A percentile compares a stretch with the other conserved stretches of the same genome.
These are phyloP conservation scores for Dipodomys merriami DNA, from an alignment of 2,113 vertebrate species.

Conservation along the genomic window DNA sequence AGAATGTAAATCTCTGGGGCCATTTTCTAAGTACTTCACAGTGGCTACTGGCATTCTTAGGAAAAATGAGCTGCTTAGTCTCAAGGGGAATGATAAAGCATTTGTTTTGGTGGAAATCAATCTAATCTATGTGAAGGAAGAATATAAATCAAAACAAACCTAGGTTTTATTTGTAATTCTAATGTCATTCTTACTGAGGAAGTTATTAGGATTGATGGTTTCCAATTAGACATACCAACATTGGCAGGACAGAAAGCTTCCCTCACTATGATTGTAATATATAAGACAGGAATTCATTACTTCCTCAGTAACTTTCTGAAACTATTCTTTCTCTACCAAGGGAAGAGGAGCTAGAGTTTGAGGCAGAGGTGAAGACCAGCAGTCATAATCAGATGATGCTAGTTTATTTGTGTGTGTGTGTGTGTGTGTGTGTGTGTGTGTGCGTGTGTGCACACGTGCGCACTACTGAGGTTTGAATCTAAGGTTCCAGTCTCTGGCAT, in stretches of 20 bases:
- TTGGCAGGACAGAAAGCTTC: neutral
- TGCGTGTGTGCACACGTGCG: too few relatives aligned
- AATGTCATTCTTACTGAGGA: constrained; percentile 4
- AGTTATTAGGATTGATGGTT: neutral
- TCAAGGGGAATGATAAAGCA: neutral
- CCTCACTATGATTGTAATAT: neutral
- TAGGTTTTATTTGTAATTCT: constrained; percentile 20
- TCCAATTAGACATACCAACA: constrained; percentile 7
- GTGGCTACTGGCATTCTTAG: constrained; percentile 1
- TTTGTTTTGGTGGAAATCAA: neutral
- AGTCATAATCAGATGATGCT: too few relatives aligned
- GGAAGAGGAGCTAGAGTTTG: neutral
- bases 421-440: too few relatives aligned
- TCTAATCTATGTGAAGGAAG: neutral
- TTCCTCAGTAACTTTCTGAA: neutral
- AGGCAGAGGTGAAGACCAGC: neutral
- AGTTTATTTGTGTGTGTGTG: too few relatives aligned
- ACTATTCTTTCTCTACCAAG: neutral
- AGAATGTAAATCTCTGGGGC: neutral
- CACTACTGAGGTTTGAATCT: too few relatives aligned
- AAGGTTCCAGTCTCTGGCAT: too few relatives aligned
- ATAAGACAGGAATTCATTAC: neutral
- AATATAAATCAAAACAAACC: neutral
- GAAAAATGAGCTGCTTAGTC: neutral
- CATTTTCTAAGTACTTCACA: neutral